A percentile compares a stretch with the other conserved stretches of the same genome.
phyloP scores from a whole-genome alignment of 2,888 invertebrate genomes.

The Hetaerina titia region DNA sequence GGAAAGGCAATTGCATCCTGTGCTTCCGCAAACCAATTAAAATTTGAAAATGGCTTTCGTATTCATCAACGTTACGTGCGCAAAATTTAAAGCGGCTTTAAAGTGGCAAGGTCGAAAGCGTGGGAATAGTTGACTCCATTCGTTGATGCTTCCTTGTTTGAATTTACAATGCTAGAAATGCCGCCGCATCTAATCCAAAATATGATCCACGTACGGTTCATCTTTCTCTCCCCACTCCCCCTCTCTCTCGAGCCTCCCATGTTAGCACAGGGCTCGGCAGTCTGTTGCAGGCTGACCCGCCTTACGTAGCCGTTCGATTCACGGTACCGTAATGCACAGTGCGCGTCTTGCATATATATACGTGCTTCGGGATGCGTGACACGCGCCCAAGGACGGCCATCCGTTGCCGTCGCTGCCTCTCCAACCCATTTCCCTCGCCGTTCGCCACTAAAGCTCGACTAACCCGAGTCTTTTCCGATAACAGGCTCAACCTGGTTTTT shows the following conservation, averaged over 20 bases:
- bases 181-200: background rate
- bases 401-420: background rate
- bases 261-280: background rate
- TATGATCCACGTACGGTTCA: too few relatives aligned
- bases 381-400: constrained; percentile 50
- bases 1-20: too few relatives aligned
- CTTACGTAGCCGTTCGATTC: background rate
- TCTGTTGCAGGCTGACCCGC: background rate
- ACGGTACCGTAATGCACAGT: constrained; percentile 5
- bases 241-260: background rate
- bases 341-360: background rate
- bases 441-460: background rate
- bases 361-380: constrained; percentile 57
- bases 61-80: too few relatives aligned
- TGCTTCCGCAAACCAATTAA: too few relatives aligned
- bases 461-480: background rate
- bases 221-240: too few relatives aligned
- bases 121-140: background rate
- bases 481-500: background rate
- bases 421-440: background rate
- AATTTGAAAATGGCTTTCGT: too few relatives aligned
- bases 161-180: background rate
- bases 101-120: background rate
- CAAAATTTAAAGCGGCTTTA: background rate
- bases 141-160: background rate